phyloP scores from a whole-genome alignment of 2,888 invertebrate genomes.

The Lypha dubia region DNA sequence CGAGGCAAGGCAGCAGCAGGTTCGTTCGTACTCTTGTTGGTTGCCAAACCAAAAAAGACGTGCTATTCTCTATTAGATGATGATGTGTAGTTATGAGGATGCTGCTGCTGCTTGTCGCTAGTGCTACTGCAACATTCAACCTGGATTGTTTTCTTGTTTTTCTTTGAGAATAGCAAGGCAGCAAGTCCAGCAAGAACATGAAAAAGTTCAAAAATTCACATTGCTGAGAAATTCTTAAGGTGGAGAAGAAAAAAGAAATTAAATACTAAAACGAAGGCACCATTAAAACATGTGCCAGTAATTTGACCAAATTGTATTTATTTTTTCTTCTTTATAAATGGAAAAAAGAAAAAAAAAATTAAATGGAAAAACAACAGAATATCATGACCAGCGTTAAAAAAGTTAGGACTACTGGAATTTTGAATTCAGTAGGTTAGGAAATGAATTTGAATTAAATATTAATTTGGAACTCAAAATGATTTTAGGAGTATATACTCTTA shows the following conservation, averaged over 20 bases:
- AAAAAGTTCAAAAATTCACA: constrained; percentile 38
- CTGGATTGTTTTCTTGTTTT: constrained; percentile 18
- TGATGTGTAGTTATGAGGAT: constrained; percentile 23
- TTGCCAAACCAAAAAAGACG: constrained; percentile 25
- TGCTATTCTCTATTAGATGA: constrained; percentile 21
- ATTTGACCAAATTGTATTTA: constrained; percentile 64
- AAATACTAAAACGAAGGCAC: constrained; percentile 14
- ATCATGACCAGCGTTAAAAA: constrained; percentile 46
- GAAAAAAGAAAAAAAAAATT: constrained; percentile 7
- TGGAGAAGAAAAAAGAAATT: not conserved
- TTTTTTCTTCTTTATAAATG: constrained; percentile 32
- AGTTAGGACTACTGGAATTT: constrained; percentile 11
- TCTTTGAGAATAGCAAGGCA: constrained; percentile 9
- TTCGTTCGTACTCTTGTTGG: constrained; percentile 45
- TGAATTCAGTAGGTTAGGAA: not conserved
- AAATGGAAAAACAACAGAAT: constrained; percentile 11
- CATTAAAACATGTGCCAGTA: constrained; percentile 60
- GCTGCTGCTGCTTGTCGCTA: not conserved
- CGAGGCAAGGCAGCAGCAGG: too few species aligned
- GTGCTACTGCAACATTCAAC: constrained; percentile 10
- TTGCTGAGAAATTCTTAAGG: constrained; percentile 28
- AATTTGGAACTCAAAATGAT: not conserved
- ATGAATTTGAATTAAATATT: constrained; percentile 1
- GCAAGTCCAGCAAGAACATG: constrained; percentile 25
- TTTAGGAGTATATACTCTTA: too few species aligned